Base-by-base conservation (phyloP, 2,797 vertebrate species). In the Schizothorax lantsangensis region DNA sequence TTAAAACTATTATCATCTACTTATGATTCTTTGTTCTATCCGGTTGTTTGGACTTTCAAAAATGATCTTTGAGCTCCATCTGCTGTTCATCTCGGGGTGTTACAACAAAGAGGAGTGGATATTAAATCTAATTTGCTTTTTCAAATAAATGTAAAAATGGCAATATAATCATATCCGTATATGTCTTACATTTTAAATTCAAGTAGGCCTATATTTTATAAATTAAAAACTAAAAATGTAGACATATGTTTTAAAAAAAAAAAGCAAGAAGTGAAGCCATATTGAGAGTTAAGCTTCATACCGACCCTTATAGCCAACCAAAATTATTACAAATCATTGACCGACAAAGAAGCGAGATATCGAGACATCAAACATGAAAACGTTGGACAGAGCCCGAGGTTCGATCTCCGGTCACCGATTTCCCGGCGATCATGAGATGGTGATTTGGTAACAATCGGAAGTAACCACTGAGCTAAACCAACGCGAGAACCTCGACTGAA, bases 61-160 rank as follows among this genome's bases (percentile, higher is more conserved):
- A 30, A 45, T 91, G 26, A 86, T 91, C 66, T 49, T 90, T 88
- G 90, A 5, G 75, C 89, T 89, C 92, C 93, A 93, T 93, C 95
- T 95, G 86, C 14, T 43, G 94, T 89, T 83, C 17, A 21, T 80
- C 15, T 0, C 1, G 19, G 0, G 0, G 5, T 26, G 26, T 36
- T 52, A 59, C 62, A 81, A 45, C 62, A 38, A 69, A 2, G n/a
- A 19, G 9, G 26, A 78, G 38, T 12, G 3, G 19, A 69, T 23
- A 15, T 23, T 26, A 33, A 33, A 68, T 9, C 1, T 17, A 30
- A 66, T 54, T 54, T 57, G 7, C 3, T 4, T 59, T 57, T 21
- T 23, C 54, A 59, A 33, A 33, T 19, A 36, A 36, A 68, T 21
- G 17, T 5, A 21, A 9, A 36, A 68, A 68, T 36, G 17, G 15